Base-by-base conservation (phyloP, 2,113 vertebrate species). In the Polypterus bichir region DNA sequence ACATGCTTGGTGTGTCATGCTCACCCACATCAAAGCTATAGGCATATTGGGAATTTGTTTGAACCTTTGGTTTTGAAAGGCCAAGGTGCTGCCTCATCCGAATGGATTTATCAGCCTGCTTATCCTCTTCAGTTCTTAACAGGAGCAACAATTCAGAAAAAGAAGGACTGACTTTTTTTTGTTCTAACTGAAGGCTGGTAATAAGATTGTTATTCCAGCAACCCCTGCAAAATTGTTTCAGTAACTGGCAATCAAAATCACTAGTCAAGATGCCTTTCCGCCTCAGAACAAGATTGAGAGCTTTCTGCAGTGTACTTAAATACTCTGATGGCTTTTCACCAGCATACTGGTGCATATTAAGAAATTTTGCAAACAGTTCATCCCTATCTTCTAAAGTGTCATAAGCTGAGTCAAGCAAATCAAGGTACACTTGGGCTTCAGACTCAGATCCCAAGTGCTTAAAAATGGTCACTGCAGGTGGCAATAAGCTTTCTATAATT, bases 341-440 rank as follows among this genome's bases (percentile, higher is more conserved):
- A 47, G 65, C 51, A 66, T 69, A 64, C 65, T 71, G 44, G n/a
- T 48, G 47, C 54, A 27, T 67, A 66, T 74, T 65, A 54, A 56
- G 47, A 47, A 67, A 59, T 4, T 66, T 71, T 45, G 10, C 49
- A 59, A 60, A 47, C 60, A 62, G 48, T 9, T 52, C 2, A 57
- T 45, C 9, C 4, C 63, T 51, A 65, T 52, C 65, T 62, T 55
- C 65, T 1, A 62, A 59, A n/a, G 49, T 62, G 6, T 55, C 66
- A 9, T 58, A 65, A 5, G 62, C 66, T 9, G 63, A 47, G 6
- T 57, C 67, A 68, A 65, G 72, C 71, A 60, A 69, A 71, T 71
- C 77, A 79, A 82, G 46, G 77, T 66, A 79, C 76, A 78, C 78
- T 78, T 54, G 47, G 5, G 68, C 64, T 70, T 64, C 73, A 71